Evolutionary conservation across 2,888 invertebrate species (phyloP).

Genomic region (Pristionchus fissidentatus): DNA sequence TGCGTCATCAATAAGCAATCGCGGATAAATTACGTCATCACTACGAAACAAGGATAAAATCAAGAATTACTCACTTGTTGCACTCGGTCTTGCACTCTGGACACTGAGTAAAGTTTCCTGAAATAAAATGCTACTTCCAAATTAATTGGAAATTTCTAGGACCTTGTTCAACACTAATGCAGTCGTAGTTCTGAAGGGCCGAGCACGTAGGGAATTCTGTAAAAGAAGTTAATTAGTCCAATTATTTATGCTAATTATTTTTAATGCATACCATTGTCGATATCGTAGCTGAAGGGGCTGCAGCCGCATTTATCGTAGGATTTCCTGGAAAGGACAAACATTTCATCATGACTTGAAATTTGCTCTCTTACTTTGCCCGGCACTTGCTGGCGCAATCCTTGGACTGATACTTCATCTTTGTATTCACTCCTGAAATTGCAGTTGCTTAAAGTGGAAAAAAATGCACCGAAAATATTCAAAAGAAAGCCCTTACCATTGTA

Average conservation of each 20-base stretch:
- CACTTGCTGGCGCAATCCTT: conserved; percentile 40
- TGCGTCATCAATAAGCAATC: too few species aligned
- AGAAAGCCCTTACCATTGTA: conserved; percentile 6
- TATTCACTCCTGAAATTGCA: conserved; percentile 26
- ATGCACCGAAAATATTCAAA: not conserved
- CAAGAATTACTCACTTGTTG: conserved; percentile 41
- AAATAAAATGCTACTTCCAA: not conserved
- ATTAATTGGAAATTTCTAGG: not conserved
- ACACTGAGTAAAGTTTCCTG: conserved; percentile 50
- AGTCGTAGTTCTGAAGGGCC: conserved; percentile 19
- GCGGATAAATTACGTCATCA: too few species aligned
- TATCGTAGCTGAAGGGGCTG: conserved; percentile 47
- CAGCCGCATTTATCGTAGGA: conserved; percentile 42
- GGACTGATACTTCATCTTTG: conserved; percentile 38
- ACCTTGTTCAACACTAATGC: conserved; percentile 1
- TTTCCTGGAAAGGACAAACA: conserved; percentile 3
- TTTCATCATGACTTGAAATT: not conserved
- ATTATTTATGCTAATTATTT: not conserved
- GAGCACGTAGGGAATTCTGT: conserved; percentile 44
- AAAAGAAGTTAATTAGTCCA: not conserved
- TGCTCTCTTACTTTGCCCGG: conserved; percentile 23
- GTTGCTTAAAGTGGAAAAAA: not conserved
- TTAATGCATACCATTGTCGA: conserved; percentile 24
- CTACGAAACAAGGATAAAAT: too few species aligned
- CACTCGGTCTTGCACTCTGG: conserved; percentile 62